phyloP scores from a whole-genome alignment of 37 sponge, comb jelly and placozoan species.

The Ephydatia muelleri region DNA sequence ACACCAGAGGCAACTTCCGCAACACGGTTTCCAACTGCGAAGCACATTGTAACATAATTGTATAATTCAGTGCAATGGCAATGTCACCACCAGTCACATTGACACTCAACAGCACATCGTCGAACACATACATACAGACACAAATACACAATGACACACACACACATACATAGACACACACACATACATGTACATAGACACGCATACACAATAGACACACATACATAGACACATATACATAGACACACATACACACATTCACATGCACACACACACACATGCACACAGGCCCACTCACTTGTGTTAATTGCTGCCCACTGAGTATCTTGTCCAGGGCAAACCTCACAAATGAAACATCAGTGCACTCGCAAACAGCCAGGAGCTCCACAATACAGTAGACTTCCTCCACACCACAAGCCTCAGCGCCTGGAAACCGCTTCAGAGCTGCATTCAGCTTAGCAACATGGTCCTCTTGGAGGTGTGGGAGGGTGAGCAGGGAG shows the following conservation, averaged over 20 bases:
- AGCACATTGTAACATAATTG: neutral
- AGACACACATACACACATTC: conserved; percentile 20
- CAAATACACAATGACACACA: neutral
- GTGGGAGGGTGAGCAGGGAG: conserved; percentile 86
- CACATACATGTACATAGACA: neutral
- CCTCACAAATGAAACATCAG: conserved; percentile 14
- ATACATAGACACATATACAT: neutral
- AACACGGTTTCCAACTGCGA: conserved; percentile 11
- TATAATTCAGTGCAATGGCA: neutral
- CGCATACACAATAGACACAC: neutral
- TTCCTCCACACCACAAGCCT: conserved; percentile 17
- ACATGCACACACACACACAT: conserved; percentile 26
- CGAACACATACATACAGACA: neutral
- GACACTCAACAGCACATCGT: conserved; percentile 8
- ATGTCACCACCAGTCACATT: too few relatives aligned
- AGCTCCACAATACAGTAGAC: conserved; percentile 53
- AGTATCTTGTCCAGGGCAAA: conserved; percentile 7
- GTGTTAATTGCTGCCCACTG: neutral
- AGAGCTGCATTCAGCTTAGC: conserved; percentile 13
- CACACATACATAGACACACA: neutral
- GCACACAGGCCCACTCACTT: conserved; percentile 11
- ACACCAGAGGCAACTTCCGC: conserved; percentile 41
- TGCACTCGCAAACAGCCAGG: conserved; percentile 10
- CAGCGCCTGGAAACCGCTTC: neutral
- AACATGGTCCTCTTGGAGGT: conserved; percentile 55